Evolutionary conservation across 1,140 invertebrate genomes (phyloP).

Genomic region (Calephelis virginiensis): DNA sequence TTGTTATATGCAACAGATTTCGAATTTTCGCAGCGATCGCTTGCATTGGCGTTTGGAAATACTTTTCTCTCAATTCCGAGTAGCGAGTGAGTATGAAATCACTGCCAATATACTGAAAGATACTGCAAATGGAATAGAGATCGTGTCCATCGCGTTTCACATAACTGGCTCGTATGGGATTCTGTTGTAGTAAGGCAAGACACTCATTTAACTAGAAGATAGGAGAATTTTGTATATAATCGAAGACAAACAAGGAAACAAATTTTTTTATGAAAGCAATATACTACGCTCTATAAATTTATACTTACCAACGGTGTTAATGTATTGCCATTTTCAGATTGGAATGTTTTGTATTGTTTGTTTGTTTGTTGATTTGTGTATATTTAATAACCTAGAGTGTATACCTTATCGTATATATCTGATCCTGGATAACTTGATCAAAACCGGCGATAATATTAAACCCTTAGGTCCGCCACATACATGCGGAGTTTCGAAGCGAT

Average conservation of each 20-base stretch:
- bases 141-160: slow-evolving; percentile 36
- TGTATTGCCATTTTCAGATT: too few relatives aligned
- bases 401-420: too few relatives aligned
- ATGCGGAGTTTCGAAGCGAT: too few relatives aligned
- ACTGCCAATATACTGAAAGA: slow-evolving; percentile 42
- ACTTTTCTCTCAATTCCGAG: slow-evolving; percentile 31
- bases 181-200: slow-evolving; percentile 22
- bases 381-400: too few relatives aligned
- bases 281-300: too few relatives aligned
- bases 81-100: slow-evolving; percentile 39
- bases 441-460: too few relatives aligned
- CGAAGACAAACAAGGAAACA: not conserved
- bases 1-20: slow-evolving; percentile 15
- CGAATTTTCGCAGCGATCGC: slow-evolving; percentile 9
- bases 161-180: slow-evolving; percentile 28
- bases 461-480: too few relatives aligned
- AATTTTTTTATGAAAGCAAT: too few relatives aligned
- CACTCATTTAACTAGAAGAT: not conserved
- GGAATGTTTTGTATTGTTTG: too few relatives aligned
- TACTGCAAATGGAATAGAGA: slow-evolving; percentile 57
- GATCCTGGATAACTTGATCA: too few relatives aligned
- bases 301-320: too few relatives aligned
- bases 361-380: too few relatives aligned
- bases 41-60: slow-evolving; percentile 26
- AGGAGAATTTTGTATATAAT: not conserved